Percentiles rank a stretch among this genome's conserved stretches.
Evolutionary conservation across 64 coral and sea anemone species (phyloP).

Genomic region (Pachyseris speciosa): DNA sequence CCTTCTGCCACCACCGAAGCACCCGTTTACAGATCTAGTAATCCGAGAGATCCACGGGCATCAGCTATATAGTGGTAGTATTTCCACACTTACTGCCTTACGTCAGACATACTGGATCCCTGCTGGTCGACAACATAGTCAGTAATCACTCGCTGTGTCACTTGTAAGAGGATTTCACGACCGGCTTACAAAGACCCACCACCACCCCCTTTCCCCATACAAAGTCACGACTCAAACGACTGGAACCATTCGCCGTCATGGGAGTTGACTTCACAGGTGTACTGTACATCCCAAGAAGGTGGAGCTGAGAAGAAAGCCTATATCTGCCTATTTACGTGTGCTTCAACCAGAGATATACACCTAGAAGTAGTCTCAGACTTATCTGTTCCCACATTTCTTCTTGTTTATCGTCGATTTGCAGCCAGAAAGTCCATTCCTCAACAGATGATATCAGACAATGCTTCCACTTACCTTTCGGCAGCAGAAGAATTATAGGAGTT

Average conservation of each 20-base stretch:
- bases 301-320: conserved; percentile 47
- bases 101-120: background rate
- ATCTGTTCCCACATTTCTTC: conserved; percentile 30
- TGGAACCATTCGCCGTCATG: conserved; percentile 38
- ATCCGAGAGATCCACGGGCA: conserved; percentile 24
- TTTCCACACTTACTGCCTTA: background rate
- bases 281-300: conserved; percentile 5
- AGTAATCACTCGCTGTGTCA: background rate
- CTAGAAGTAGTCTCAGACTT: conserved; percentile 39
- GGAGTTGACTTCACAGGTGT: conserved; percentile 43
- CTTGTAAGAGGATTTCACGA: background rate
- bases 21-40: conserved; percentile 35
- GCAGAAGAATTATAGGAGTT: conserved; percentile 37
- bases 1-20: conserved; percentile 13
- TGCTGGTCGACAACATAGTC: background rate
- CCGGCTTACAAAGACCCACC: background rate
- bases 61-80: background rate
- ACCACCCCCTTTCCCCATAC: background rate
- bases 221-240: background rate
- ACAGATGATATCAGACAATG: conserved; percentile 72
- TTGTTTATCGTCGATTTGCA: conserved; percentile 46
- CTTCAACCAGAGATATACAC: background rate
- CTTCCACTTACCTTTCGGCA: conserved; percentile 52
- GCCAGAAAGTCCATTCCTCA: conserved; percentile 30
- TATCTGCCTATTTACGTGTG: conserved; percentile 50